Evolutionary conservation across 2,888 invertebrate genomes (phyloP).

Genomic region (Itoplectis maculator): DNA sequence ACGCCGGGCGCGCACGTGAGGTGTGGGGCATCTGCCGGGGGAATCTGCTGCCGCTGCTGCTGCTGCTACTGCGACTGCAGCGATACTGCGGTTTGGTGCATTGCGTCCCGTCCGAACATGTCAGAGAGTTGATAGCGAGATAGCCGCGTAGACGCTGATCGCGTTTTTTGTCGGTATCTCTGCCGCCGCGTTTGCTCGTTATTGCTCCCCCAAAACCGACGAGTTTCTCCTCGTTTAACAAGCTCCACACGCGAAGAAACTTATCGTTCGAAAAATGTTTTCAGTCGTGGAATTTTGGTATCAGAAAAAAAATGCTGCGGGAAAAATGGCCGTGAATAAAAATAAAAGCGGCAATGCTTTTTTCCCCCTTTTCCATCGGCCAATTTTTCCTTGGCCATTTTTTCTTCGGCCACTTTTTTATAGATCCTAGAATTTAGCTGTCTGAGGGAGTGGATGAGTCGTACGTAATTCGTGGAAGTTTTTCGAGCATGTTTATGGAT

Average conservation of each 20-base stretch:
- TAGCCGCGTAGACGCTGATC: slow-evolving; percentile 19
- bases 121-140: slow-evolving; percentile 43
- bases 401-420: too few species aligned
- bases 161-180: slow-evolving; percentile 3
- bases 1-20: not conserved
- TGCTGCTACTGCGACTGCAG: slow-evolving; percentile 48
- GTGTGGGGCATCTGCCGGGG: slow-evolving; percentile 14
- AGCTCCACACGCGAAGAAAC: not conserved
- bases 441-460: too few species aligned
- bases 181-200: not conserved
- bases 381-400: too few species aligned
- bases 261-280: not conserved
- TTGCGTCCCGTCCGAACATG: slow-evolving; percentile 59
- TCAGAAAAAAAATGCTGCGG: too few species aligned
- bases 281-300: not conserved
- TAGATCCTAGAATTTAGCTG: too few species aligned
- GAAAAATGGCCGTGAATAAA: too few species aligned
- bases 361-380: too few species aligned
- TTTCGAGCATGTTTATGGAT: not conserved
- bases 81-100: slow-evolving; percentile 61
- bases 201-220: not conserved
- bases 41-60: too few species aligned
- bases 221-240: not conserved
- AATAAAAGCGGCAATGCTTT: too few species aligned
- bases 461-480: not conserved